Evolutionary conservation across 2,113 vertebrate genomes (phyloP), one percentile per base, ranked within the genome.

Genomic region (Chionis minor): DNA sequence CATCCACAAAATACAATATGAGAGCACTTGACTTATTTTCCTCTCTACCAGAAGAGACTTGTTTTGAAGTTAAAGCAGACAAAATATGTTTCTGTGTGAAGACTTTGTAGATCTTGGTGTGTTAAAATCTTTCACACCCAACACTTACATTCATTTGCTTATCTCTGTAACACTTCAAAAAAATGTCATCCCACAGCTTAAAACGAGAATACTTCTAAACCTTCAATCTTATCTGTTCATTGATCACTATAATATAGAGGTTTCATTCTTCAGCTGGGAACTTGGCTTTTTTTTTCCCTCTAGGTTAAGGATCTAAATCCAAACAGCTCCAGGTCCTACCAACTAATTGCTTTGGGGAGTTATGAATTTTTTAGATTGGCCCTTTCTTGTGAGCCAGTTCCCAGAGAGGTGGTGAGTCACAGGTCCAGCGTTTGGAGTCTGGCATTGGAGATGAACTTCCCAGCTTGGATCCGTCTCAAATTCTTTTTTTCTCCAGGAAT

Each of bases 81-180:
- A 45, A 94, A 92, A 81, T 66, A 40, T 94, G 80, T 90, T 87
- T 35, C 52, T 80, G 11, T 90, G 38, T 74, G 65, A 84, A 59
- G 19, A 93, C 54, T 70, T 84, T 91, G 22, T 73, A 88, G 61
- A 93, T 33, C 62, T 93, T 81, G 71, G 17, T 66, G 77, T 80
- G 70, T 83, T 51, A 91, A 96, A 86, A 94, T 47, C 73, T 96
- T 94, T 66, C 94, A 86, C 9, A 5, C 23, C 30, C 69, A 71
- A 71, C 67, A 92, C 63, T 42, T 95, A 54, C 26, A 85, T 32
- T 94, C 58, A 91, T 90, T 98, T 91, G 49, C 65, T 90, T 97
- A 72, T 95, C 52, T 74, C 88, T 74, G 78, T n/a, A 97, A 30
- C 40, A 87, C 75, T 97, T 86, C 3, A 83, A 96, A 94, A 94